Base-by-base conservation (phyloP, 2,888 invertebrate species). In the Tetragnatha montana region DNA sequence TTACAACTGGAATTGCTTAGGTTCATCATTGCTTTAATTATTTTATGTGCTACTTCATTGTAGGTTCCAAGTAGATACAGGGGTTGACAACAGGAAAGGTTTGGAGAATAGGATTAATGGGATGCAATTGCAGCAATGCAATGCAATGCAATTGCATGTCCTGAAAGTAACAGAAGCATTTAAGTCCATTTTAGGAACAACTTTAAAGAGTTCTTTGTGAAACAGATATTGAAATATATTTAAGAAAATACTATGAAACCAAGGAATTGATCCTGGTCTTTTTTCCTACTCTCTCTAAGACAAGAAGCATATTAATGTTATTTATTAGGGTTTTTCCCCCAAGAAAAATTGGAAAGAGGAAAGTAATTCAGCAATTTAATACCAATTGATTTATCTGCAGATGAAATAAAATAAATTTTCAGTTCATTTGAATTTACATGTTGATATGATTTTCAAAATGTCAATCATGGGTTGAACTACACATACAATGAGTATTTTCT, bases 41-140 rank as follows among this genome's bases (percentile, higher is more conserved):
- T 80, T 22, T 69, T 70, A 35, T 68, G 3, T 69, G 7, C 47
- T 81, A 22, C 47, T 70, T 10, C 69, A 49, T 70, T 81, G 19
- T 92, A 96, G 95, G 71, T 94, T 95, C 92, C 94, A 94, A 89
- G 95, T 98, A 60, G 96, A 97, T 92, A 96, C 98, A 90, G 95
- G 98, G 98, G 0, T 96, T 96, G 0, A 97, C 97, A 0, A 95
- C 94, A 0, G 97, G 96, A 50, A 96, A 96, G 92, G 95, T 97
- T 0, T 95, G 97, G 92, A 95, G 98, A 17, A 95, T 98, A 91
- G 98, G 98, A 0, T 93, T 98, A n/a, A 96, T 98, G 96, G 98
- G 98, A 3, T 94, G 94, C 90, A 96, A 96, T 92, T 91, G 88
- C 78, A 85, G 19, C 22, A 51, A 19, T 35, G 50, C 81, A 21